Evolutionary conservation across 2,113 vertebrate species (phyloP).

Genomic region (Carettochelys insculpta): DNA sequence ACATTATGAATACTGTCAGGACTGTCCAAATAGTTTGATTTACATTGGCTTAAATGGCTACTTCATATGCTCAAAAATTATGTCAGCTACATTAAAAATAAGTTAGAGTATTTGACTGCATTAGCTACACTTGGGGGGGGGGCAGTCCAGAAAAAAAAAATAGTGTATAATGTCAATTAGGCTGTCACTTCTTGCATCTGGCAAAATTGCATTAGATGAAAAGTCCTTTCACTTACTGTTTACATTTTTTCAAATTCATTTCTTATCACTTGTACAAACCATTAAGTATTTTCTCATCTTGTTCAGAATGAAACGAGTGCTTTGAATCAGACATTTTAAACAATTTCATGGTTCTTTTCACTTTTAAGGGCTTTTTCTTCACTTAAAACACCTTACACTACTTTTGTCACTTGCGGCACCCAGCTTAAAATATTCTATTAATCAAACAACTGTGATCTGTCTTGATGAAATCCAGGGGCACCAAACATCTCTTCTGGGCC

Average conservation of each 20-base stretch:
- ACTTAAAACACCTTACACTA: conserved; percentile 13
- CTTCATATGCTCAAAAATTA: conserved; percentile 77
- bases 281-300: conserved; percentile 35
- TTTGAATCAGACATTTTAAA: conserved; percentile 21
- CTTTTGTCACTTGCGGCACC: not conserved
- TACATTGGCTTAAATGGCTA: conserved; percentile 83
- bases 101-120: conserved; percentile 31
- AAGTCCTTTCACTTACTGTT: conserved; percentile 45
- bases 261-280: conserved; percentile 53
- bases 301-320: conserved; percentile 8
- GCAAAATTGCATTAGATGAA: conserved; percentile 39
- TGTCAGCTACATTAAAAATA: conserved; percentile 66
- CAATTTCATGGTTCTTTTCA: not conserved
- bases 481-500: not conserved
- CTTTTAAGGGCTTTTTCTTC: not conserved
- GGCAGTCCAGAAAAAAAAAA: not conserved
- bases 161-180: not conserved
- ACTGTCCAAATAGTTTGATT: conserved; percentile 79
- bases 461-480: not conserved
- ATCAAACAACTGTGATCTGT: not conserved
- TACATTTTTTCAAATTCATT: conserved; percentile 49
- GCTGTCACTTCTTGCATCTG: not conserved
- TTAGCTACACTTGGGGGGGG: conserved; percentile 17
- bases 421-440: not conserved
- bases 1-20: conserved; percentile 80